Evolutionary conservation across 1,140 invertebrate genomes (phyloP), one percentile per base, ranked within the genome.

Genomic region (Probaryconus sp.): DNA sequence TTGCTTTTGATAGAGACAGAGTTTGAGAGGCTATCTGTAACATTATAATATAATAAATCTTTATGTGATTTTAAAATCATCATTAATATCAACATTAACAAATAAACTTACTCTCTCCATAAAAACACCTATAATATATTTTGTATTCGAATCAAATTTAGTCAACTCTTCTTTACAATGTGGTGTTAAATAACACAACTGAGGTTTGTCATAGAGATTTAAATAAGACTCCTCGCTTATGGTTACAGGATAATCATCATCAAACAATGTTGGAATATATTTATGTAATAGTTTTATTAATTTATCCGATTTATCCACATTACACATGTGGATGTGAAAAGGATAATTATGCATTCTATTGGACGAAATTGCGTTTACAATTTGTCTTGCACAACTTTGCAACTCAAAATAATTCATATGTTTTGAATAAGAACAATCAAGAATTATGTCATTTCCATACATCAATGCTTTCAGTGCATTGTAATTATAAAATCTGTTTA

Each of bases 41-140:
- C 48, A 56, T 11, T 21, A 55, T 20, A 1, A 11, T 1, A 40
- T 30, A n/a, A n/a, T n/a, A n/a, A n/a, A 16, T 42, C 55, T 16
- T n/a, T n/a, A n/a, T n/a, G n/a, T n/a, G n/a, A n/a, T n/a, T n/a
- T n/a, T n/a, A n/a, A n/a, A n/a, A n/a, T n/a, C n/a, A n/a, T n/a
- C 14, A 20, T 13, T 24, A 28, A 7, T 9, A 38, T 24, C 33
- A 14, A 47, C 7, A 38, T 24, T 28, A 43, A 33, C 7, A 20
- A 28, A 9, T 48, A 70, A 47, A 75, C 40, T 85, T 84, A 92
- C 90, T 82, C 93, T 96, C 82, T 97, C 96, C 31, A 97, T 94
- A 85, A 96, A 92, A 53, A 90, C 94, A 16, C 96, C 96, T 72
- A 98, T 90, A 48, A 98, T 95, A 80, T 97, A 97, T 10, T 96